Evolutionary conservation across 2,113 vertebrate species (phyloP).

Genomic region (Gopherus flavomarginatus): DNA sequence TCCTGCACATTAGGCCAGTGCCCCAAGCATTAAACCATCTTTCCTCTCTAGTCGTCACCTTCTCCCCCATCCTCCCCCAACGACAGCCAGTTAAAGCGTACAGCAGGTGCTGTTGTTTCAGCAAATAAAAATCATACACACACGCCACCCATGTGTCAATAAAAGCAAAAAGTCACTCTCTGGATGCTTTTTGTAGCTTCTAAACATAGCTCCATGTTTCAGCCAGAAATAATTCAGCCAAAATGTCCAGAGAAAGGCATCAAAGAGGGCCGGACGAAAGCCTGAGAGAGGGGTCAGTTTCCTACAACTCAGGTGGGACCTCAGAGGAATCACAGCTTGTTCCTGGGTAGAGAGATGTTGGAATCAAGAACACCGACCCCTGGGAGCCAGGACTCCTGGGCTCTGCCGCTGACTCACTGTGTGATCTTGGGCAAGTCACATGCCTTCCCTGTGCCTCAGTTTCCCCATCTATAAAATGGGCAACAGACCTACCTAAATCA

Average conservation of each 20-base stretch:
- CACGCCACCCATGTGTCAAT: background rate
- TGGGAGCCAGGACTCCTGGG: rapidly evolving
- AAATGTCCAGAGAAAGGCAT: conserved; percentile 30
- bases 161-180: conserved; percentile 8
- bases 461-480: background rate
- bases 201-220: conserved; percentile 47
- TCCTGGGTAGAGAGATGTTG: background rate
- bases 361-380: background rate
- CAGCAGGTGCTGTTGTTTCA: background rate
- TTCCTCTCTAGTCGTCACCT: background rate
- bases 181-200: conserved; percentile 54
- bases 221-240: conserved; percentile 3
- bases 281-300: background rate
- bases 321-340: rapidly evolving
- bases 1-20: background rate
- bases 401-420: background rate
- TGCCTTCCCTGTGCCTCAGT: rapidly evolving
- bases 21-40: background rate
- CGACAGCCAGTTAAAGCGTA: background rate
- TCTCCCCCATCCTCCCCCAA: background rate
- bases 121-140: background rate
- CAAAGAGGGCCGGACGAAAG: conserved; percentile 4
- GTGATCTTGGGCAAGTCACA: background rate
- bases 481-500: background rate
- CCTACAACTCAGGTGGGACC: background rate